phyloP scores from a whole-genome alignment of 2,797 vertebrate species.

The Labeo calbasu region DNA sequence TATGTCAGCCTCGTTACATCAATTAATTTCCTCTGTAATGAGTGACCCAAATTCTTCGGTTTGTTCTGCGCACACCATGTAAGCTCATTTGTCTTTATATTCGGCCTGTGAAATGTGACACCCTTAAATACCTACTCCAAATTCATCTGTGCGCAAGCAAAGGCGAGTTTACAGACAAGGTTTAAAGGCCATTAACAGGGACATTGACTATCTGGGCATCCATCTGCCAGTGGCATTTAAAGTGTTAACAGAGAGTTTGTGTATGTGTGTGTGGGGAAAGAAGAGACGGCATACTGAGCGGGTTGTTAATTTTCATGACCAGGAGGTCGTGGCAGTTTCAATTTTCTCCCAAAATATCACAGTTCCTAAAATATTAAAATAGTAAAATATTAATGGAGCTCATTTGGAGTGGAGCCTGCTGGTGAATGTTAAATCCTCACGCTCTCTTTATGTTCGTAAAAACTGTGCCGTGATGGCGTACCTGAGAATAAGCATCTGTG shows the following conservation, averaged over 20 bases:
- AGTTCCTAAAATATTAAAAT: constrained; percentile 66
- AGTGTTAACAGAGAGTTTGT: not conserved
- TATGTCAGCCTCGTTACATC: constrained; percentile 19
- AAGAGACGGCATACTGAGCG: constrained; percentile 68
- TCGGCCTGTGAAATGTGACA: constrained; percentile 5
- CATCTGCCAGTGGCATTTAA: not conserved
- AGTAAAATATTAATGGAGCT: constrained; percentile 70
- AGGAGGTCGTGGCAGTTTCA: constrained; percentile 71
- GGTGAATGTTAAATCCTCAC: constrained; percentile 63
- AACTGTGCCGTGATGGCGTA: not conserved
- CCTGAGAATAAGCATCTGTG: constrained; percentile 7
- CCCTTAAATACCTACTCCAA: constrained; percentile 1
- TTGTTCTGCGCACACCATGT: constrained; percentile 14
- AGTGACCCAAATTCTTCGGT: constrained; percentile 43
- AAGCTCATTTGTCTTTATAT: constrained; percentile 42
- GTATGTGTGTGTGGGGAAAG: constrained; percentile 57
- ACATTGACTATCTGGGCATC: too few relatives aligned
- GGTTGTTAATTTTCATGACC: constrained; percentile 75
- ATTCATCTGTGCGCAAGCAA: not conserved
- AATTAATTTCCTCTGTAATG: constrained; percentile 39
- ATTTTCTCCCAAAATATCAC: constrained; percentile 74
- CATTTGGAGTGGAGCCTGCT: constrained; percentile 66
- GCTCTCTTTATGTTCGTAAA: not conserved
- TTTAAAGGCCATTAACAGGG: not conserved
- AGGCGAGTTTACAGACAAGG: not conserved